Base-by-base conservation (phyloP, 2,888 invertebrate genomes). In the Chalcis sispes region DNA sequence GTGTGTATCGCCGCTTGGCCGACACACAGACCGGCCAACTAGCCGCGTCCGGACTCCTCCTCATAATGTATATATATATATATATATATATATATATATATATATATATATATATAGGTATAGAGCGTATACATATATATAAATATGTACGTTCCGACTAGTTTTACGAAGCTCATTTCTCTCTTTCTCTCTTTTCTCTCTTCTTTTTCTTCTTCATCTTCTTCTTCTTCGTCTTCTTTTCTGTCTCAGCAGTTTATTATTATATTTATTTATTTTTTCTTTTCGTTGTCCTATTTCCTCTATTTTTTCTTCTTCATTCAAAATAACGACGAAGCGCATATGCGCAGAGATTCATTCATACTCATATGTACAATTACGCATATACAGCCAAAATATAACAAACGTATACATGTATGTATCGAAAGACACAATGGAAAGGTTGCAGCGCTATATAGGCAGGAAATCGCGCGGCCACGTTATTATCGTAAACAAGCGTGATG, bases 401-500 rank as follows among this genome's bases (percentile, higher is more conserved):
- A n/a, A n/a, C n/a, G n/a, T n/a, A n/a, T n/a, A n/a, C n/a, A n/a
- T n/a, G n/a, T n/a, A n/a, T n/a, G n/a, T n/a, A n/a, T n/a, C 20
- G 10, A 15, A 13, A 13, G 58, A 58, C 29, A 18, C 10, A 10
- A 58, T 1, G 20, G 36, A 58, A 42, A 13, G 29, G 10, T n/a
- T 25, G 52, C 50, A n/a, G 23, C 29, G 27, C 36, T 10, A 0
- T n/a, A 36, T 23, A 25, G 15, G 54, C 50, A 58, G 66, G 70
- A 75, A 75, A 71, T 64, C 40, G 54, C 23, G 18, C 54, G 36
- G 52, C 25, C 23, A 13, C 23, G 7, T 40, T 36, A 62, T 64
- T 42, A 48, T 62, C 54, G 64, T 52, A 71, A 70, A 71, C 62
- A 72, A 50, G 64, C 61, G 72, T 61, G 72, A 76, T 76, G 76